These are phyloP conservation scores for Scaptodrosophila latifasciaeformis DNA, from an alignment of 2,888 invertebrate genomes.

Conservation along the genomic window DNA sequence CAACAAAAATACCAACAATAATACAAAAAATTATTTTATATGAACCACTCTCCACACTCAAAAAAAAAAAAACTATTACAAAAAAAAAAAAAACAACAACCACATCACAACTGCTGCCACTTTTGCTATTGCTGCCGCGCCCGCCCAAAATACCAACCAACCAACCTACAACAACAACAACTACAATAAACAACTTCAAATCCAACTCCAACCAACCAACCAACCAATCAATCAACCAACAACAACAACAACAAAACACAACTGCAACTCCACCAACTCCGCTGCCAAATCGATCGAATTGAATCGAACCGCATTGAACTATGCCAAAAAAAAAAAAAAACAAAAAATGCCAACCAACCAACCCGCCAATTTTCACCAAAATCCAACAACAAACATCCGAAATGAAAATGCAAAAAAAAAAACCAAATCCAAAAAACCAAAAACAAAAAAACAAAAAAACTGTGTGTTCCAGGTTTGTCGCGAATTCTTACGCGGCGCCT, in stretches of 20 bases:
- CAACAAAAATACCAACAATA: slow-evolving; percentile 27
- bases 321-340: slow-evolving; percentile 30
- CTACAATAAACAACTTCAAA: slow-evolving; percentile 40
- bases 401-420: slow-evolving; percentile 22
- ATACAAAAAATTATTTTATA: slow-evolving; percentile 20
- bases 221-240: slow-evolving; percentile 34
- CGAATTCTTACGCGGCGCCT: slow-evolving; percentile 98
- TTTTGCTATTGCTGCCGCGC: slow-evolving; percentile 61
- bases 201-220: slow-evolving; percentile 46
- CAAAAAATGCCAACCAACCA: slow-evolving; percentile 1
- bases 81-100: slow-evolving; percentile 10
- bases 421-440: slow-evolving; percentile 26
- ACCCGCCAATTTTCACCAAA: too few relatives aligned
- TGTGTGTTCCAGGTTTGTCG: slow-evolving; percentile 88
- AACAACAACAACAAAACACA: slow-evolving; percentile 33
- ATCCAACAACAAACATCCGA: slow-evolving; percentile 22
- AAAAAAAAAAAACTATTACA: slow-evolving; percentile 23
- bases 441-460: slow-evolving; percentile 30
- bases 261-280: slow-evolving; percentile 47
- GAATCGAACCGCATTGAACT: slow-evolving; percentile 1
- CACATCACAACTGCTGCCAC: slow-evolving; percentile 64
- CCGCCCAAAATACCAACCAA: slow-evolving; percentile 48
- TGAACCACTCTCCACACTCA: too few relatives aligned
- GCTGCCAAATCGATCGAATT: slow-evolving; percentile 6
- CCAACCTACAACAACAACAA: slow-evolving; percentile 32